A percentile compares a stretch with the other conserved stretches of the same genome.
Conservation (phyloP, 2,888 invertebrate species). For the Spilosoma lubricipeda region DNA sequence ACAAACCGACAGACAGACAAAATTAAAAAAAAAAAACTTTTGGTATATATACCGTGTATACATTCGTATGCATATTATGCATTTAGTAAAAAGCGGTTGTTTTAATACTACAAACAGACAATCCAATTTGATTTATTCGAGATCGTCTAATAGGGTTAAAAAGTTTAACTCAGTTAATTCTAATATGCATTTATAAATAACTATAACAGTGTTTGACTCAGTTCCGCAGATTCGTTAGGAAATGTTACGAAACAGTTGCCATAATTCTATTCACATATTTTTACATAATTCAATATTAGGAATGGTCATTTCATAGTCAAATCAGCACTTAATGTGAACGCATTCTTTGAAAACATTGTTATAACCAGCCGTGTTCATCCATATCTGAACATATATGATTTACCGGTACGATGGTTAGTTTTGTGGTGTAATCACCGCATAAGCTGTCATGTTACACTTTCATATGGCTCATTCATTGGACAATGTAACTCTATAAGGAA, state of each 20-base stretch:
- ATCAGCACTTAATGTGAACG: not conserved
- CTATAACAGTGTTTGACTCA: not conserved
- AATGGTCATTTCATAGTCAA: not conserved
- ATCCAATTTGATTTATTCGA: too few species aligned
- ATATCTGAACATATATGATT: not conserved
- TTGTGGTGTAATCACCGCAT: not conserved
- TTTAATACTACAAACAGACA: too few species aligned
- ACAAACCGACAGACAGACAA: too few species aligned
- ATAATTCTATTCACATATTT: not conserved
- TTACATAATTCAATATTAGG: not conserved
- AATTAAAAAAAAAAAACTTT: too few species aligned
- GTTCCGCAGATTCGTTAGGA: not conserved
- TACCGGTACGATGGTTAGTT: not conserved
- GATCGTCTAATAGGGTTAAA: too few species aligned
- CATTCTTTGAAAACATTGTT: not conserved
- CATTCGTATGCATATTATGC: too few species aligned
- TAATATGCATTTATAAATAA: not conserved
- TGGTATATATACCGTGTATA: too few species aligned
- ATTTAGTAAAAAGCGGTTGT: too few species aligned
- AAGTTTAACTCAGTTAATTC: too few species aligned
- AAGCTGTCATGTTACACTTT: constrained; percentile 1
- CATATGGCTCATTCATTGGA: not conserved
- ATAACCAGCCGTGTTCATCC: not conserved
- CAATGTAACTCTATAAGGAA: not conserved
- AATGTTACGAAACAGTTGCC: not conserved